Percentiles rank a stretch among this genome's conserved stretches.
phyloP scores from a whole-genome alignment of 64 coral and sea anemone species.

The Catalaphyllia jardinei region DNA sequence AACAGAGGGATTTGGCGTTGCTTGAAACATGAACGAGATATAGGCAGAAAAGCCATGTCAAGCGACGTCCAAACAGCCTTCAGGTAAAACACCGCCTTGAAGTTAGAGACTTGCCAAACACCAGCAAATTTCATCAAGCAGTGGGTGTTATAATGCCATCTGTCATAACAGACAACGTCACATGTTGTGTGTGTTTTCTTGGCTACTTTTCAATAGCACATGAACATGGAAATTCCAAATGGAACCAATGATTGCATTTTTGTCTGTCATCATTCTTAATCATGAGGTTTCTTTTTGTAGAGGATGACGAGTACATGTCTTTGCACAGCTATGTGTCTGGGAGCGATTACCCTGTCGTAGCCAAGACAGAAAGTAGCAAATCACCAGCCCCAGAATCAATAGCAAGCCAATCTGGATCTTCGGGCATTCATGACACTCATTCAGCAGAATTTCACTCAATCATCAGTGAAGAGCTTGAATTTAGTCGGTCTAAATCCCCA shows the following conservation, averaged over 20 bases:
- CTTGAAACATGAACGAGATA: too few species aligned
- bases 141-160: too few species aligned
- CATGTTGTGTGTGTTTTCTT: too few species aligned
- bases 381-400: conserved; percentile 35
- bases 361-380: conserved; percentile 16
- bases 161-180: too few species aligned
- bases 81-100: not conserved
- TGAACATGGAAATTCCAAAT: too few species aligned
- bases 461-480: conserved; percentile 25
- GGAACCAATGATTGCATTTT: too few species aligned
- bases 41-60: too few species aligned
- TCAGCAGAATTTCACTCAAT: conserved; percentile 38
- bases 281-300: conserved; percentile 13
- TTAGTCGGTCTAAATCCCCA: conserved; percentile 21
- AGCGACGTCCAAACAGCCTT: too few species aligned
- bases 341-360: not conserved
- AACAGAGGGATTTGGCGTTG: too few species aligned
- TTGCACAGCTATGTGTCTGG: conserved; percentile 53
- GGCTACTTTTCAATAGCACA: too few species aligned
- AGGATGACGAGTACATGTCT: conserved; percentile 83
- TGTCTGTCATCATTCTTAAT: not conserved
- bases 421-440: conserved; percentile 58
- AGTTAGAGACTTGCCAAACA: not conserved
- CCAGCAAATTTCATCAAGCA: too few species aligned
- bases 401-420: conserved; percentile 38